These are phyloP conservation scores for Nomada fucata DNA, from an alignment of 2,888 invertebrate genomes.

Conservation along the genomic window DNA sequence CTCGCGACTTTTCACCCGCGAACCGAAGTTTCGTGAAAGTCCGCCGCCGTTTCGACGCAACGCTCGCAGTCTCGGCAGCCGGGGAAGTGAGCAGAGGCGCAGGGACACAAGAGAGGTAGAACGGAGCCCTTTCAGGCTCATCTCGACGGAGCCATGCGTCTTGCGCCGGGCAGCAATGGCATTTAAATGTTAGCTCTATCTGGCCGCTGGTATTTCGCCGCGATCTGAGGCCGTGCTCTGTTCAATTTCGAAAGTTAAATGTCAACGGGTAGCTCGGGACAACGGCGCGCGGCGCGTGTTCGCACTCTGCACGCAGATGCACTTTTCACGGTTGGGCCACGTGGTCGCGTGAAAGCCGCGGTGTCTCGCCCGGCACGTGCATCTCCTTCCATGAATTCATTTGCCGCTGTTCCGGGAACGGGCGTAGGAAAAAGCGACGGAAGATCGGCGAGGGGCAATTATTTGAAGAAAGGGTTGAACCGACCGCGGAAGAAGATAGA, in stretches of 20 bases:
- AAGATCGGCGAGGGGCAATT: too few relatives aligned
- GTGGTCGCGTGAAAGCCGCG: constrained; percentile 22
- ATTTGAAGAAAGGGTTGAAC: too few relatives aligned
- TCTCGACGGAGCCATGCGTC: constrained; percentile 59
- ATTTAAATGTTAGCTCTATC: constrained; percentile 82
- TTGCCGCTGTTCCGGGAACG: too few relatives aligned
- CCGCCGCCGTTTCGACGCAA: background rate
- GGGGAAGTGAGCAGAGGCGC: background rate
- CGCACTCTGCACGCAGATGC: constrained; percentile 48
- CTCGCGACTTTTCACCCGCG: background rate
- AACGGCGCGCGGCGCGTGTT: constrained; percentile 31
- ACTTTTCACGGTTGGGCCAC: constrained; percentile 42
- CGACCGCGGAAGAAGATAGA: too few relatives aligned
- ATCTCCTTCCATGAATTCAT: background rate
- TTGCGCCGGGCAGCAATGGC: constrained; percentile 76
- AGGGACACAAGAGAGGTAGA: constrained; percentile 1
- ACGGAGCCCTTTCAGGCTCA: constrained; percentile 55
- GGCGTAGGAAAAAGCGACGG: too few relatives aligned
- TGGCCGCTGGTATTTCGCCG: constrained; percentile 80
- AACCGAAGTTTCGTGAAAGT: constrained; percentile 28
- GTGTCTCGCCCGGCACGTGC: background rate
- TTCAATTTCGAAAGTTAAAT: constrained; percentile 82
- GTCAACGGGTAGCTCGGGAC: constrained; percentile 74
- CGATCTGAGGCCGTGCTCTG: constrained; percentile 66
- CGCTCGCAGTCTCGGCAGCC: background rate